phyloP scores from a whole-genome alignment of 1,140 invertebrate species.

The Halotydeus destructor region DNA sequence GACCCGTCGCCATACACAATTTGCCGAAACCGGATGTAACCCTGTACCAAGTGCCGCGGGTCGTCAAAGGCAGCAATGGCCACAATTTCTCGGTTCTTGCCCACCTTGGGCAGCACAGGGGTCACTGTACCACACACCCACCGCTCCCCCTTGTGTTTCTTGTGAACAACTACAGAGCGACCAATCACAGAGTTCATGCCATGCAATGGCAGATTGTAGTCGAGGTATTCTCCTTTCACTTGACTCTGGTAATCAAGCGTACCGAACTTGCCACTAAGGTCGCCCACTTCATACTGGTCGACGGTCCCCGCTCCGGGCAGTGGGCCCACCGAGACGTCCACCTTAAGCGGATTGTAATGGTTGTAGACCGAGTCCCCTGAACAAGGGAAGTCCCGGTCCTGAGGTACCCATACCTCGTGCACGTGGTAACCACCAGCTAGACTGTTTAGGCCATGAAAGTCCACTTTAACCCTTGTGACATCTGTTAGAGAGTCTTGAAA shows the following conservation, averaged over 20 bases:
- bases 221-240: slow-evolving; percentile 44
- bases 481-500: slow-evolving; percentile 39
- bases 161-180: slow-evolving; percentile 59
- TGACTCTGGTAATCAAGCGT: slow-evolving; percentile 24
- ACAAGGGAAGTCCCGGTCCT: slow-evolving; percentile 66
- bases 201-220: slow-evolving; percentile 61
- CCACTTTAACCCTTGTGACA: slow-evolving; percentile 50
- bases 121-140: slow-evolving; percentile 65
- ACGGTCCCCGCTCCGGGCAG: slow-evolving; percentile 38
- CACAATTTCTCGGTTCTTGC: slow-evolving; percentile 56
- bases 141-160: slow-evolving; percentile 31
- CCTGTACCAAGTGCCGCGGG: slow-evolving; percentile 50
- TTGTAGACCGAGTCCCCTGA: slow-evolving; percentile 53
- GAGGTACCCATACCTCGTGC: slow-evolving; percentile 58
- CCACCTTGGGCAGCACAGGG: slow-evolving; percentile 51
- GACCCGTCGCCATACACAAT: slow-evolving; percentile 62
- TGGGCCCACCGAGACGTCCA: slow-evolving; percentile 37
- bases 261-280: slow-evolving; percentile 68
- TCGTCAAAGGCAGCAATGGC: slow-evolving; percentile 80
- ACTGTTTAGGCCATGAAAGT: slow-evolving; percentile 44
- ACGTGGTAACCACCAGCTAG: slow-evolving; percentile 52
- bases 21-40: slow-evolving; percentile 71
- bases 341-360: slow-evolving; percentile 55
- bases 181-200: slow-evolving; percentile 60
- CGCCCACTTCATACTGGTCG: slow-evolving; percentile 71